Percentiles rank a stretch among this genome's conserved stretches.
Conservation (phyloP, 1,140 invertebrate genomes). For the Phortica variegata region DNA sequence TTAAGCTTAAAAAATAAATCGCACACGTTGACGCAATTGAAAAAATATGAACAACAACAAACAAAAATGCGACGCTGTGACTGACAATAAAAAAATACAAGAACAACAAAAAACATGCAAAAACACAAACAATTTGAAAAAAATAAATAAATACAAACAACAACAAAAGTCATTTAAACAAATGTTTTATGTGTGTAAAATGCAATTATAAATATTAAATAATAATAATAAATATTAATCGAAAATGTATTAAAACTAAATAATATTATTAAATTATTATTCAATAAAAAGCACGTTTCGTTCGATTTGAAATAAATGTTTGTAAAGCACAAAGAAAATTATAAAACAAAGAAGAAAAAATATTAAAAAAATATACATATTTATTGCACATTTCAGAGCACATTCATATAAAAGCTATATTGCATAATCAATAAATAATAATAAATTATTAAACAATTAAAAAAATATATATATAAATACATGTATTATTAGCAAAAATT, state of each 20-base stretch:
- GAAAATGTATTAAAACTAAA: conserved; percentile 24
- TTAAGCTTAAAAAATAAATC: conserved; percentile 20
- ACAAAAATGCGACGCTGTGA: conserved; percentile 46
- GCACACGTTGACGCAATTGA: conserved; percentile 36
- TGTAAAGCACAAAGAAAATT: conserved; percentile 39
- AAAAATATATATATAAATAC: conserved; percentile 21
- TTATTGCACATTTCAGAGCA: conserved; percentile 3
- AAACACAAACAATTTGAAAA: conserved; percentile 8
- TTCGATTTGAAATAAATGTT: conserved; percentile 35
- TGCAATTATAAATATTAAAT: conserved; percentile 17
- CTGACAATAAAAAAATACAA: conserved; percentile 54
- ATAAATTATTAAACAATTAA: conserved; percentile 28
- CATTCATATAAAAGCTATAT: too few species aligned
- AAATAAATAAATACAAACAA: conserved; percentile 21
- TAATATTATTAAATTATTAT: conserved; percentile 10
- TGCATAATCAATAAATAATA: conserved; percentile 2
- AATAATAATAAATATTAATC: conserved; percentile 16
- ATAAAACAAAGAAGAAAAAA: too few species aligned
- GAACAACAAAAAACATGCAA: conserved; percentile 29
- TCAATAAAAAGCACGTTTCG: too few species aligned
- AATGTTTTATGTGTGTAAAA: conserved; percentile 40
- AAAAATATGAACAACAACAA: conserved; percentile 1
- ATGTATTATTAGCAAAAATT: too few species aligned
- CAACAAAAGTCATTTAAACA: conserved; percentile 9
- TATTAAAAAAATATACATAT: too few species aligned